These are phyloP conservation scores for Geodia barretti DNA, from an alignment of 37 sponge, comb jelly and placozoan genomes.

Conservation along the genomic window DNA sequence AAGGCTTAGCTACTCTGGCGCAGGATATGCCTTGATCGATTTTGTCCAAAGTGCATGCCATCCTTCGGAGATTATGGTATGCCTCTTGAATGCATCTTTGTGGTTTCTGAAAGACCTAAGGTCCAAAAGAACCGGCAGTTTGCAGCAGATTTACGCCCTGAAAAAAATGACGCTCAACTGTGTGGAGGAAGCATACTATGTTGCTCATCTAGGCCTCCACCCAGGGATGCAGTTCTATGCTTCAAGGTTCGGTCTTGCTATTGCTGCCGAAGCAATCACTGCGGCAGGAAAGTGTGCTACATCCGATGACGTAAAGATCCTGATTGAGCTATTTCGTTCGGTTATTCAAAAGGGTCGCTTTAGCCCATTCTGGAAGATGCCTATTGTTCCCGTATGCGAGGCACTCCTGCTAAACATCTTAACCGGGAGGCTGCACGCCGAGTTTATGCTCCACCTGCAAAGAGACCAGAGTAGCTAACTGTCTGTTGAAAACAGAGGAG, in stretches of 20 bases:
- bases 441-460: constrained; percentile 41
- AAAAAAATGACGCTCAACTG: constrained; percentile 16
- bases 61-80: constrained; percentile 49
- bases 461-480: not conserved
- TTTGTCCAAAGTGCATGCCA: constrained; percentile 48
- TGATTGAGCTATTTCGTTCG: constrained; percentile 5
- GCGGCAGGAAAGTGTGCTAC: not conserved
- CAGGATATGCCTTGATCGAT: constrained; percentile 67
- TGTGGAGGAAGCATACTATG: not conserved
- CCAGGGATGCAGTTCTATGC: constrained; percentile 76
- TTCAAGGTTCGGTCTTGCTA: constrained; percentile 25
- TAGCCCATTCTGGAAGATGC: constrained; percentile 73
- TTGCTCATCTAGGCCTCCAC: constrained; percentile 33
- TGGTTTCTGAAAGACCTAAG: constrained; percentile 58
- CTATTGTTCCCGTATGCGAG: constrained; percentile 59
- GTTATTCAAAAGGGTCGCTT: constrained; percentile 29
- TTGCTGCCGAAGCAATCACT: not conserved
- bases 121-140: not conserved
- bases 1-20: constrained; percentile 28
- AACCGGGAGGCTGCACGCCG: constrained; percentile 22
- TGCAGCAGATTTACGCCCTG: constrained; percentile 18
- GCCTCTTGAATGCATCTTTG: constrained; percentile 55
- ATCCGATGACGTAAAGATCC: constrained; percentile 16
- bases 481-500: constrained; percentile 34
- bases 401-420: constrained; percentile 52